These are phyloP conservation scores for Benthosema pterotum DNA, from an alignment of 2,797 vertebrate species.

Conservation along the genomic window DNA sequence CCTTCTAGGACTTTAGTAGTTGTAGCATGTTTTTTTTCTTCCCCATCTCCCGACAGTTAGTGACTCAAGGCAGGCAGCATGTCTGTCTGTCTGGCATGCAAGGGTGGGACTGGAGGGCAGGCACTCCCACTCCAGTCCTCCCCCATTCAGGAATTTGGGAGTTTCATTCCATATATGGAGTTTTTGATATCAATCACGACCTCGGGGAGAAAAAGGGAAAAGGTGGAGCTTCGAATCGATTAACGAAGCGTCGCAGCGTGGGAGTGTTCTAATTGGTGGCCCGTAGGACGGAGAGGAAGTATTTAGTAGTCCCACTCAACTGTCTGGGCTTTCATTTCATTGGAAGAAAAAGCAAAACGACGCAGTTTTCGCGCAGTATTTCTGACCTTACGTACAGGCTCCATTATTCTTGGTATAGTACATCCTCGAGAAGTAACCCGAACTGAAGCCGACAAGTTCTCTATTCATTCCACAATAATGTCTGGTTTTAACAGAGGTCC, in stretches of 20 bases:
- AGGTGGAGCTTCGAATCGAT: conserved; percentile 59
- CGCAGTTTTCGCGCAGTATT: conserved; percentile 31
- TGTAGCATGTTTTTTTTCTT: conserved; percentile 12
- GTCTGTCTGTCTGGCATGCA: conserved; percentile 66
- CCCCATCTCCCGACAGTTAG: conserved; percentile 26
- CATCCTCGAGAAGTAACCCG: background rate
- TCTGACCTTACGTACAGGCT: conserved; percentile 6
- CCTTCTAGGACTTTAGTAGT: conserved; percentile 19
- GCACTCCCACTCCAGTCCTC: conserved; percentile 72
- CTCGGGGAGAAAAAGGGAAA: conserved; percentile 38
- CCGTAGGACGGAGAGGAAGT: conserved; percentile 66
- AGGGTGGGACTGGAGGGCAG: conserved; percentile 62
- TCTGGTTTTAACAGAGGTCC: conserved; percentile 76
- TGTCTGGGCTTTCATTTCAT: conserved; percentile 56
- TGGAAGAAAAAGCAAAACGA: conserved; percentile 58
- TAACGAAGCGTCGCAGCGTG: conserved; percentile 40
- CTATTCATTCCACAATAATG: conserved; percentile 54
- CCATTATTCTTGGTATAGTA: background rate
- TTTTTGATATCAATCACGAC: conserved; percentile 81
- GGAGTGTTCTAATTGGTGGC: conserved; percentile 71
- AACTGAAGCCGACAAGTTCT: background rate
- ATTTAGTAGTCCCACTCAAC: conserved; percentile 49
- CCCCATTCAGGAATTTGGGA: conserved; percentile 76
- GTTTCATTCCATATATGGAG: conserved; percentile 85
- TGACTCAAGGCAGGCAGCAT: conserved; percentile 60